These are phyloP conservation scores for Contarinia nasturtii DNA, from an alignment of 1,140 invertebrate species.

Conservation along the genomic window DNA sequence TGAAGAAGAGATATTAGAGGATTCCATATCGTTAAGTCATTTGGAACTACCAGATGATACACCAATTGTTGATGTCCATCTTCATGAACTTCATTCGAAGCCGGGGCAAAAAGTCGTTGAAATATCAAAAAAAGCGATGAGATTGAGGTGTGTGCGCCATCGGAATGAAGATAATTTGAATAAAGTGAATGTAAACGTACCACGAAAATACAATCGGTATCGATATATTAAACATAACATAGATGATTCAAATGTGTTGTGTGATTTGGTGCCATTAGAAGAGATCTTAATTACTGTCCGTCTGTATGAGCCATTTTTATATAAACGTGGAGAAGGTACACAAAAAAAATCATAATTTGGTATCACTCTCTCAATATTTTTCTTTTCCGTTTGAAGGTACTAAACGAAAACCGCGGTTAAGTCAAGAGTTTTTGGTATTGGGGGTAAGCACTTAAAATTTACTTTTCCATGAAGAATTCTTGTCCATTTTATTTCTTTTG, in stretches of 20 bases:
- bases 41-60: not conserved
- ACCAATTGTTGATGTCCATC: not conserved
- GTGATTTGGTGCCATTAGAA: constrained; percentile 9
- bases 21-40: constrained; percentile 1
- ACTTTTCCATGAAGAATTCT: no score
- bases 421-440: constrained; percentile 35
- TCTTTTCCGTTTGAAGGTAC: no score
- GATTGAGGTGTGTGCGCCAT: not conserved
- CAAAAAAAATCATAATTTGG: no score
- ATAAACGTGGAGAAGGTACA: constrained; percentile 3
- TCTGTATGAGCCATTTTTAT: constrained; percentile 17
- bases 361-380: no score
- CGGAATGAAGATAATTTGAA: not conserved
- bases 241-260: not conserved
- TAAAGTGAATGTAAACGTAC: not conserved
- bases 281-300: constrained; percentile 19
- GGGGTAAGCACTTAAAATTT: no score
- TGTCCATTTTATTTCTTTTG: no score
- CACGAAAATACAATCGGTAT: not conserved
- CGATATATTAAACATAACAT: not conserved
- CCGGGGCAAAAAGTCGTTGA: no score
- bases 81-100: not conserved
- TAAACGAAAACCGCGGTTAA: constrained; percentile 24
- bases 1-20: not conserved
- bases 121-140: constrained; percentile 1